These are phyloP conservation scores for Hafferia zeledoni DNA, from an alignment of 2,797 vertebrate species.

Conservation along the genomic window DNA sequence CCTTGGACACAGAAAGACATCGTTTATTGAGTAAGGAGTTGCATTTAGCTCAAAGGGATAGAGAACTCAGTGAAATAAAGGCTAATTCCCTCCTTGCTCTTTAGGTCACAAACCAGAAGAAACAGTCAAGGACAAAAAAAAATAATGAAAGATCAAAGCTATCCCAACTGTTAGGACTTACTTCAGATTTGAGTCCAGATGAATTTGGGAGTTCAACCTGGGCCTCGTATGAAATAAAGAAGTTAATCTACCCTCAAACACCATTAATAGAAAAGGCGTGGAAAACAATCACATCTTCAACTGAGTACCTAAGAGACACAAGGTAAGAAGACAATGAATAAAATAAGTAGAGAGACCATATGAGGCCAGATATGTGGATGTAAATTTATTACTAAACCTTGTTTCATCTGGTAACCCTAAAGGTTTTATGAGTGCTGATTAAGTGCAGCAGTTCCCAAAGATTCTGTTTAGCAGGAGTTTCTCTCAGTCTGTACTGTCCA, in stretches of 20 bases:
- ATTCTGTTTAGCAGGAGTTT: not conserved
- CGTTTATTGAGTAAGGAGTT: not conserved
- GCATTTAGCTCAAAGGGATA: not conserved
- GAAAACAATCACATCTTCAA: not conserved
- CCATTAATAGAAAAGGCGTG: not conserved
- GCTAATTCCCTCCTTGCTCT: not conserved
- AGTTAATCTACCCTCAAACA: not conserved
- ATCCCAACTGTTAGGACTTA: not conserved
- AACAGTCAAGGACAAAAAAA: not conserved
- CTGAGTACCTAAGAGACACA: not conserved
- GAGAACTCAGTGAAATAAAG: not conserved
- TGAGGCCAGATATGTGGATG: not conserved
- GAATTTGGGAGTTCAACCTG: not conserved
- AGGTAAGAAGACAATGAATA: rapidly evolving
- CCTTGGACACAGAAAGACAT: not conserved
- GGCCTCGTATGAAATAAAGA: not conserved
- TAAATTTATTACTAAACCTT: not conserved
- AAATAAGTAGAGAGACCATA: not conserved
- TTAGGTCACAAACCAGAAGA: not conserved
- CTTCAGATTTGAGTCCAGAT: not conserved
- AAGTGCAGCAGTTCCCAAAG: not conserved
- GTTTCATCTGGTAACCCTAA: not conserved
- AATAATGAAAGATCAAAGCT: not conserved
- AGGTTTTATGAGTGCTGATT: not conserved
- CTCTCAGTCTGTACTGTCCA: not conserved